Conservation (phyloP, 2,888 invertebrate genomes). For the Lysandra coridon region DNA sequence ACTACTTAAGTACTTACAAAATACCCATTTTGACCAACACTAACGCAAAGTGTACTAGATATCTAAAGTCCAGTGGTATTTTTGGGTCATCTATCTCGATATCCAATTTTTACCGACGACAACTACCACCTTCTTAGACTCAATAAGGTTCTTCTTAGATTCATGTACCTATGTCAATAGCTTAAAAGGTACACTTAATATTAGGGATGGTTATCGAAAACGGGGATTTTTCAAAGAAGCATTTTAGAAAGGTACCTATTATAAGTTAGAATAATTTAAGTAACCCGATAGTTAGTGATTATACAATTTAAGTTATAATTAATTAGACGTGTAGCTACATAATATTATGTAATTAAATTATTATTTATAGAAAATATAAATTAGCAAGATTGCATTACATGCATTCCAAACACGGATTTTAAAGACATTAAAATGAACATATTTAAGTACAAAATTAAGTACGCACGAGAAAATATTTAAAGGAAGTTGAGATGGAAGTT, state of each 20-base stretch:
- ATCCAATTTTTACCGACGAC: neutral
- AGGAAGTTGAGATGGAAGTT: slow-evolving; percentile 37
- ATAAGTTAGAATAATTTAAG: neutral
- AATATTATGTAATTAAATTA: neutral
- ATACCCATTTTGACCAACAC: neutral
- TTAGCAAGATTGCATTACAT: neutral
- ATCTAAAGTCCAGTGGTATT: too few relatives aligned
- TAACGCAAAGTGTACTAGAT: neutral
- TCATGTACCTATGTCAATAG: neutral
- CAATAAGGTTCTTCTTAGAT: too few relatives aligned
- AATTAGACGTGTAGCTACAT: neutral
- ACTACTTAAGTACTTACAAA: neutral
- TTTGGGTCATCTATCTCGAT: neutral
- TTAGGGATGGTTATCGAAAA: neutral
- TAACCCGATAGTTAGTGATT: neutral
- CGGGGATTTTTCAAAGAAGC: neutral
- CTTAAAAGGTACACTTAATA: neutral
- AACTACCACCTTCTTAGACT: neutral
- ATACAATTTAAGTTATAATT: neutral
- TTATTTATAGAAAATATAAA: neutral
- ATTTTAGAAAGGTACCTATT: neutral
- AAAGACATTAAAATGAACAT: slow-evolving; percentile 25
- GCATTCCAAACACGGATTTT: neutral
- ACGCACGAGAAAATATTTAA: slow-evolving; percentile 31
- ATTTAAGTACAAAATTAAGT: slow-evolving; percentile 28